Percentiles rank a stretch among this genome's conserved stretches.
phyloP scores from a whole-genome alignment of 2,113 vertebrate genomes.

The Rhinolophus ferrumequinum region DNA sequence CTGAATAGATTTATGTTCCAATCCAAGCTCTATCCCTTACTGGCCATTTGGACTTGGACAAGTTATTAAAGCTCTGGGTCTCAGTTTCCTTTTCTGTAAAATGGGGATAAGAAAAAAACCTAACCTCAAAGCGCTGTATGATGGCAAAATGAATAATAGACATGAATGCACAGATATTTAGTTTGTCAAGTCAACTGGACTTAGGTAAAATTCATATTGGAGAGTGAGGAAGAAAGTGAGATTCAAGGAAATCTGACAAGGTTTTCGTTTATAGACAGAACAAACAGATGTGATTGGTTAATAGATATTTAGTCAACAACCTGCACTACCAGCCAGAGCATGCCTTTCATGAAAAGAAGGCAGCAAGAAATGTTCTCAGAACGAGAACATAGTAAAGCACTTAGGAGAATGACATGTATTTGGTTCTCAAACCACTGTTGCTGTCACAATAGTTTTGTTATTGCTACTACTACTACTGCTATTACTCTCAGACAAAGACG shows the following conservation, averaged over 20 bases:
- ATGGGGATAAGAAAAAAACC: conserved; percentile 20
- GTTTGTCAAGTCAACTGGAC: neutral
- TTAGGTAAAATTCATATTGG: neutral
- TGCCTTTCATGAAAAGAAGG: conserved; percentile 7
- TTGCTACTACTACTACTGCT: neutral
- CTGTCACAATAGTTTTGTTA: neutral
- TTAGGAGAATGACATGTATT: neutral
- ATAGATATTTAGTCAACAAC: neutral
- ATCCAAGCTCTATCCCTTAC: neutral
- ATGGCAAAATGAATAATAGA: neutral
- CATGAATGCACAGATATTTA: neutral
- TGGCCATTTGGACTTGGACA: neutral
- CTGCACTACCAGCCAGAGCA: neutral
- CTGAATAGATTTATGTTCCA: neutral
- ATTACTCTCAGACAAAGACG: neutral
- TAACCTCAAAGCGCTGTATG: neutral
- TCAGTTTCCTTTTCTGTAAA: neutral
- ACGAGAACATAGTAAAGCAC: neutral
- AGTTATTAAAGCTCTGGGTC: neutral
- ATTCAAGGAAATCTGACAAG: neutral
- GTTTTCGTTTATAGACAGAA: neutral
- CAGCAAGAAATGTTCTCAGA: neutral
- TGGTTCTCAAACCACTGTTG: neutral
- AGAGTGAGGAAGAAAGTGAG: neutral
- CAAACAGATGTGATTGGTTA: neutral